Percentiles rank a stretch among this genome's conserved stretches.
phyloP scores from a whole-genome alignment of 2,888 invertebrate genomes.

The Lasioglossum villosulum region DNA sequence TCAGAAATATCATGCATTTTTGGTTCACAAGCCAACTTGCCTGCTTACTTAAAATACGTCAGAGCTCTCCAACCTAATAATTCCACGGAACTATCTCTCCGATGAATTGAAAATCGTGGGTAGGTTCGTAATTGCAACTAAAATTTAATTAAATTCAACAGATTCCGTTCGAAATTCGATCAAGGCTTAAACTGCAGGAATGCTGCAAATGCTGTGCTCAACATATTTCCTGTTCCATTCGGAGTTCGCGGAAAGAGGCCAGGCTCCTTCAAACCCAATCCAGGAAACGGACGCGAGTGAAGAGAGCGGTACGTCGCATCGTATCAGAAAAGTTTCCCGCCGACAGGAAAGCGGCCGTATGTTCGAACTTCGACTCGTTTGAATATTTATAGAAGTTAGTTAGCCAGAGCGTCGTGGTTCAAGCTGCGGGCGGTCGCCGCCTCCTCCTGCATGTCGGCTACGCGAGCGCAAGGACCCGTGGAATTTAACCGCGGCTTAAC shows the following conservation, averaged over 20 bases:
- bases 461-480: not conserved
- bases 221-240: not conserved
- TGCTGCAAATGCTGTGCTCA: not conserved
- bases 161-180: not conserved
- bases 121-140: not conserved
- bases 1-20: no score
- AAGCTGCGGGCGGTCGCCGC: not conserved
- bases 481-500: slow-evolving; percentile 22
- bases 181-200: not conserved
- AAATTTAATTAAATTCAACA: not conserved
- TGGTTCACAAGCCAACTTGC: no score
- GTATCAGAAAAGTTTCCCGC: slow-evolving; percentile 52
- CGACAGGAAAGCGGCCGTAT: slow-evolving; percentile 47
- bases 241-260: not conserved
- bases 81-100: not conserved
- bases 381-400: slow-evolving; percentile 61
- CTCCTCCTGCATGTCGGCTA: not conserved
- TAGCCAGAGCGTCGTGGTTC: not conserved
- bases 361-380: slow-evolving; percentile 54
- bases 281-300: not conserved
- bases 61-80: no score
- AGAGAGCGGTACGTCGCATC: slow-evolving; percentile 21
- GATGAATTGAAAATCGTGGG: not conserved
- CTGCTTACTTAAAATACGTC: no score
- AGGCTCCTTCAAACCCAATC: not conserved